Evolutionary conservation across 2,797 vertebrate genomes (phyloP).

Genomic region (Poeciliopsis turneri): DNA sequence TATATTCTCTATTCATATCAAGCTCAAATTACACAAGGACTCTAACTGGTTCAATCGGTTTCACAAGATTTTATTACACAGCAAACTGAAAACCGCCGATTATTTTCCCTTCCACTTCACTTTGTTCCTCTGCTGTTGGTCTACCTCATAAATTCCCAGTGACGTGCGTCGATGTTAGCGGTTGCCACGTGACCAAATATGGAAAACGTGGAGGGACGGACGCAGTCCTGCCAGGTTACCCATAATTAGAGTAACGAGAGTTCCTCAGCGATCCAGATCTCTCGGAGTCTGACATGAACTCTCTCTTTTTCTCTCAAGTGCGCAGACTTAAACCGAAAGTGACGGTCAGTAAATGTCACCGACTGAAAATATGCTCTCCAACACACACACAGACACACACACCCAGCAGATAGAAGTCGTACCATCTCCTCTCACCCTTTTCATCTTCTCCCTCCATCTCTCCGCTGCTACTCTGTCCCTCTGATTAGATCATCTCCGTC

Average conservation of each 20-base stretch:
- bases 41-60: not conserved
- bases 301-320: slow-evolving; percentile 6
- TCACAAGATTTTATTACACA: not conserved
- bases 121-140: not conserved
- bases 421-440: slow-evolving; percentile 39
- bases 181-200: not conserved
- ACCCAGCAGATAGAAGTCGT: slow-evolving; percentile 20
- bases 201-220: not conserved
- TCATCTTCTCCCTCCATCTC: slow-evolving; percentile 50
- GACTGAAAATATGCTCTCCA: slow-evolving; percentile 34
- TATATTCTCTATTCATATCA: not conserved
- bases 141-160: not conserved
- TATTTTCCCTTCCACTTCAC: not conserved
- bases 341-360: slow-evolving; percentile 59
- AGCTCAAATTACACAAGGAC: not conserved
- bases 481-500: slow-evolving; percentile 63
- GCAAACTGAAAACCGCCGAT: not conserved
- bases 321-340: slow-evolving; percentile 29
- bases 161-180: not conserved
- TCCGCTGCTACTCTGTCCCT: slow-evolving; percentile 45
- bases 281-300: slow-evolving; percentile 7
- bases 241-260: not conserved
- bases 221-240: not conserved
- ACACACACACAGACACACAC: slow-evolving; percentile 2
- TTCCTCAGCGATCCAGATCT: not conserved